Evolutionary conservation across 2,113 vertebrate species (phyloP).

Genomic region (Catharus fuscescens): DNA sequence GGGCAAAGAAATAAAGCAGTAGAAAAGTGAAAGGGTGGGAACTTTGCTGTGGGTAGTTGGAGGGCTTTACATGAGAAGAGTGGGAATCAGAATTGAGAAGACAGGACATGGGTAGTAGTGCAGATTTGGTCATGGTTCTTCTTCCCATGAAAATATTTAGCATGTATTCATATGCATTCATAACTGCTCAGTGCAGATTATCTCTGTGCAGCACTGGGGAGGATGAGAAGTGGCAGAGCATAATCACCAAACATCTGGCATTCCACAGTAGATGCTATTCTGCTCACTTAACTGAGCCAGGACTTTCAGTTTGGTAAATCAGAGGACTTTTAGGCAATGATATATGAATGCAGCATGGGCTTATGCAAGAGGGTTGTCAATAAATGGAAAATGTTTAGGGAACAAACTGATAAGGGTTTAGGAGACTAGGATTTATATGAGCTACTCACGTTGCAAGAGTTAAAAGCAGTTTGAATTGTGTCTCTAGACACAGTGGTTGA

Average conservation of each 20-base stretch:
- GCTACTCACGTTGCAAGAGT: neutral
- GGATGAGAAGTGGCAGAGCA: neutral
- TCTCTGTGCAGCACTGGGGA: neutral
- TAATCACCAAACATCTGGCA: neutral
- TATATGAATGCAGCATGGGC: neutral
- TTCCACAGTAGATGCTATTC: neutral
- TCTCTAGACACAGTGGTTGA: neutral
- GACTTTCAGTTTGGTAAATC: neutral
- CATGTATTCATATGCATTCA: neutral
- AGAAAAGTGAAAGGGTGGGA: neutral
- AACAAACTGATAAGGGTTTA: neutral
- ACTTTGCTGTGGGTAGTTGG: neutral
- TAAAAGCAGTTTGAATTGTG: neutral
- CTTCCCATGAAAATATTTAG: neutral
- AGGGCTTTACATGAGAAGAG: neutral
- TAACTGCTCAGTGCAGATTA: neutral
- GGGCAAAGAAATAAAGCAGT: neutral
- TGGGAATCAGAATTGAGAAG: neutral
- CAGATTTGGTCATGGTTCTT: neutral
- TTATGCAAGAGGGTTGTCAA: neutral
- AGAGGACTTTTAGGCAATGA: neutral
- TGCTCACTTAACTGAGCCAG: neutral
- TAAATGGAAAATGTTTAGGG: neutral
- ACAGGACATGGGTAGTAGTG: neutral
- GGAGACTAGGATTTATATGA: neutral